Evolutionary conservation across 2,888 invertebrate species (phyloP), one percentile per base, ranked within the genome.

Genomic region (Melanchra persicariae): DNA sequence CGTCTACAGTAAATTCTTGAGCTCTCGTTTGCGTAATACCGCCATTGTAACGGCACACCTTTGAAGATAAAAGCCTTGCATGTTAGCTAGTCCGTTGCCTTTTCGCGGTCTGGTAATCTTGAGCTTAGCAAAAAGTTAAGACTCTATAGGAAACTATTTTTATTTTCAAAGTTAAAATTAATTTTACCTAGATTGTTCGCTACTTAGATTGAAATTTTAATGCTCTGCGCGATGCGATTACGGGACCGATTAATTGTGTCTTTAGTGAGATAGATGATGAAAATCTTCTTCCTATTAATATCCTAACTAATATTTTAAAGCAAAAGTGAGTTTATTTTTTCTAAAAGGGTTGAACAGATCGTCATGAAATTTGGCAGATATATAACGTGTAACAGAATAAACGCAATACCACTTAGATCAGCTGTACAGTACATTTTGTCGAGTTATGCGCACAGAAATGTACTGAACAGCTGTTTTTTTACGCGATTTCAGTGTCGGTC

Each of bases 11-110:
- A 89, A 91, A 92, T 90, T 92, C 90, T 89, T 89, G 85, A 89
- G 88, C 87, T 91, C 92, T 91, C 91, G 90, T 92, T 92, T 91
- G 89, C 88, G 89, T 91, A 89, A 91, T 89, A 87, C 90, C 87
- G 86, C 89, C 88, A 91, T 92, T 94, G 92, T 93, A 89, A 89
- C 89, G 83, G 86, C 89, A 89, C 92, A 93, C 91, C 91, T 93
- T 91, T 90, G 91, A 90, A 91, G 91, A 91, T 91, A 92, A 92
- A 92, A 91, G 90, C 88, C 84, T 88, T 88, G 85, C 86, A 85
- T 87, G 87, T 88, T 86, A 87, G 87, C 70, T 80, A 83, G 88
- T 84, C 87, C 87, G 87, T 84, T 87, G 86, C 90, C 87, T 89
- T 90, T 92, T 90, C 84, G 88, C 88, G 89, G 90, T 91, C 89